Percentiles rank a stretch among this genome's conserved stretches.
Conservation (phyloP, 2,888 invertebrate species). For the Theristus sp. region DNA sequence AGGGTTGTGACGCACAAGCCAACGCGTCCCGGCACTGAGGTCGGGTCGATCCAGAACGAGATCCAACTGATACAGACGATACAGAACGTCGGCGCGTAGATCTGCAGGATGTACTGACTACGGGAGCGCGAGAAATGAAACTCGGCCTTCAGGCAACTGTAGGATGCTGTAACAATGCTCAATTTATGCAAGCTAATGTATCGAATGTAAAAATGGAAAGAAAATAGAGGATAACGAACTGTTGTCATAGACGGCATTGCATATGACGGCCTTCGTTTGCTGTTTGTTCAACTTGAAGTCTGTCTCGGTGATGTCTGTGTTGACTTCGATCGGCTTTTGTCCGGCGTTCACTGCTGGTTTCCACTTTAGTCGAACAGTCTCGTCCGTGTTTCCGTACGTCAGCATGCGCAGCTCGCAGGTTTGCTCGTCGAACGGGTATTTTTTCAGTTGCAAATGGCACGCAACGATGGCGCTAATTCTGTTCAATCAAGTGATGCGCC, state of each 20-base stretch:
- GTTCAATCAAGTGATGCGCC: too few species aligned
- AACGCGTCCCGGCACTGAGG: constrained; percentile 2
- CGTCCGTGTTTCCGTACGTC: neutral
- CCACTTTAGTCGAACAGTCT: neutral
- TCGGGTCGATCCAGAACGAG: constrained; percentile 6
- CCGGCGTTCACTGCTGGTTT: neutral
- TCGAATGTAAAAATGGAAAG: too few species aligned
- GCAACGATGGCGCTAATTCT: neutral
- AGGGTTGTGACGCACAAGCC: constrained; percentile 3
- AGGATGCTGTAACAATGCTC: too few species aligned
- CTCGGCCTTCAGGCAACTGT: neutral
- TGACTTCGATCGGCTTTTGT: too few species aligned
- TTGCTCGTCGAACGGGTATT: neutral
- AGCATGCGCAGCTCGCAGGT: neutral
- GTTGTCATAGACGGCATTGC: too few species aligned
- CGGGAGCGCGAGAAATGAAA: neutral
- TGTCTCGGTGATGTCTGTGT: neutral
- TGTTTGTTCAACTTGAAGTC: neutral
- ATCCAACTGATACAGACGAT: constrained; percentile 3
- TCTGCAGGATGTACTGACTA: neutral
- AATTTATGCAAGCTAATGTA: too few species aligned
- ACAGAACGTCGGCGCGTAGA: neutral
- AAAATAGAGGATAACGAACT: too few species aligned
- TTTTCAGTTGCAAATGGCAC: neutral
- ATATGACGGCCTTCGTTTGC: too few species aligned